Base-by-base conservation (phyloP, 1,140 invertebrate species). In the Drosophila rufa region DNA sequence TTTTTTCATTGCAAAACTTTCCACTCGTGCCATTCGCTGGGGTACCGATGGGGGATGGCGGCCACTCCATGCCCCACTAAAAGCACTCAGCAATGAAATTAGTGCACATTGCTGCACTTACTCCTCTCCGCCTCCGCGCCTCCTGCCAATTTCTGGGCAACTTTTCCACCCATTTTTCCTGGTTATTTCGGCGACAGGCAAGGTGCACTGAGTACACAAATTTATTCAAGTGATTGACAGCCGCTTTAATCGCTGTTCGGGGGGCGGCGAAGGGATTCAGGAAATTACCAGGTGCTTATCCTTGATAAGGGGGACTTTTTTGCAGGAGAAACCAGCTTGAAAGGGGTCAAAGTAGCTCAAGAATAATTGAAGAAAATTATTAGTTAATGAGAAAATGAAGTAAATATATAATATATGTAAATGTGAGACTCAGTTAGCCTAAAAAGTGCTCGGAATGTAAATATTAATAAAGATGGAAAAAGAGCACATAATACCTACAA, bases 61-160 rank as follows among this genome's bases (percentile, higher is more conserved):
- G 36, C 57, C 45, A 46, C 57, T 61, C 53, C 50, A 53, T 25
- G 75, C 57, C 62, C 80, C 75, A 80, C 80, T 89, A 89, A 89
- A 90, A 90, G 84, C 84, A 81, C 84, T 89, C 85, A 90, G 77
- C 85, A 90, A 90, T 89, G 75, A 89, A 89, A 89, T 87, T 87
- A 87, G 84, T 89, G 80, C 84, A 89, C 84, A 71, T 82, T 83
- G 84, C 77, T 87, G 84, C 81, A 90, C 80, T 89, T 57, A 56
- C 36, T 56, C 53, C 51, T 55, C 38, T 33, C 7, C 30, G 30
- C 30, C 33, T 36, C 33, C 27, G 27, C 33, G 33, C 17, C 47
- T 42, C 30, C 69, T 25, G 68, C 56, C 68, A 51, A 60, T 60
- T 60, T 53, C 30, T 50, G 22, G 33, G 47, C 56, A 74, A 60